Base-by-base conservation (phyloP, 1,140 invertebrate species). In the Drosophila repleta region DNA sequence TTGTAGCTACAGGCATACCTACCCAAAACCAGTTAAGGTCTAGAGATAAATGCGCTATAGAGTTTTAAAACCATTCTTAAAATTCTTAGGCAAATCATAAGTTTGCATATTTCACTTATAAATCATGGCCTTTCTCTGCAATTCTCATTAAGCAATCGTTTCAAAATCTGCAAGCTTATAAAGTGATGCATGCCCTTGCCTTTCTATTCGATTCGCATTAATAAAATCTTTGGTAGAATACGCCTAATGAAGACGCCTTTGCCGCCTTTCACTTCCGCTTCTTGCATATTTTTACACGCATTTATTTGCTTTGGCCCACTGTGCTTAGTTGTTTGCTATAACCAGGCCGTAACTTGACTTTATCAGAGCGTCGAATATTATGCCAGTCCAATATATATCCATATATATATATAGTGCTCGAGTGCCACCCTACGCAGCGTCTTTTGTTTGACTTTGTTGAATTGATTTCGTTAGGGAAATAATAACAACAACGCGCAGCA, bases 391-490 rank as follows among this genome's bases (percentile, higher is more conserved):
- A 15, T 49, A 37, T 29, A 15, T 41, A 35, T 29, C 7, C 32
- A 13, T 49, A 37, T 29, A 15, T 41, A 35, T 29, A 32, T 10
- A 13, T 26, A 51, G 68, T 17, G 39, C 39, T 43, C 43, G 43
- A 39, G 56, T 26, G 24, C 39, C 45, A 71, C 84, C 79, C 63
- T n/a, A n/a, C 53, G 2, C 39, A 32, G 53, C 45, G 74, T 58
- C 84, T 69, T 88, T 88, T 83, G 78, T 89, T 73, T 90, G 78
- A 84, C 79, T 89, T 90, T 90, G 74, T 79, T 74, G 84, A 89
- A 89, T 89, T 89, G 84, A 89, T 89, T 89, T 89, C 74, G 84
- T 89, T 84, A 85, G 74, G 69, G 64, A 61, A 83, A 70, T 57
- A 88, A 45, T 63, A 82, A 79, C 81, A 80, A 52, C 56, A 13